phyloP scores from a whole-genome alignment of 2,888 invertebrate genomes.

The Pristionchus entomophagus region DNA sequence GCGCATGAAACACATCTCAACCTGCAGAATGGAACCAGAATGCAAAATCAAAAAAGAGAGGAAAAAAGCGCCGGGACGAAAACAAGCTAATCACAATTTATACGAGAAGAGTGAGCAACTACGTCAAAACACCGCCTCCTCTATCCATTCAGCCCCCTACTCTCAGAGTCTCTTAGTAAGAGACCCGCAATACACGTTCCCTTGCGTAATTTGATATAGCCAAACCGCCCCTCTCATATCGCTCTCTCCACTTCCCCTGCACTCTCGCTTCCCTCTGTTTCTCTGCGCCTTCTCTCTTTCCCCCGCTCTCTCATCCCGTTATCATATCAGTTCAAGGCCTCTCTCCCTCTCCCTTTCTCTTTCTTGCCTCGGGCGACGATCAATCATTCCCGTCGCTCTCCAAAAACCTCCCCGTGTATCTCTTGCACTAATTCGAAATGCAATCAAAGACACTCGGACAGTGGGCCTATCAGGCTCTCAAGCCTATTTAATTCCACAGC shows the following conservation, averaged over 20 bases:
- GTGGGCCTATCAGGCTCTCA: too few species aligned
- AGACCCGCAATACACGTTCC: background rate
- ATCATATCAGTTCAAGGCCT: slow-evolving; percentile 43
- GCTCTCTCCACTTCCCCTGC: background rate
- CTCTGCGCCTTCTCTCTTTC: background rate
- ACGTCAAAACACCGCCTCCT: background rate
- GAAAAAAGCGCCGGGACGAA: background rate
- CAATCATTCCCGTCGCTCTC: slow-evolving; percentile 21
- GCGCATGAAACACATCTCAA: background rate
- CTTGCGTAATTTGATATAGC: slow-evolving; percentile 33
- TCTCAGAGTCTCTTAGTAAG: background rate
- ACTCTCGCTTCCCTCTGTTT: background rate
- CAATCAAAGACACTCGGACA: background rate
- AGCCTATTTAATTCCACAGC: too few species aligned
- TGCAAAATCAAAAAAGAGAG: background rate
- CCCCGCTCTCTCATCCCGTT: background rate
- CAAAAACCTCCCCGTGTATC: background rate
- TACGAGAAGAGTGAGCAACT: background rate
- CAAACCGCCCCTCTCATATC: slow-evolving; percentile 20
- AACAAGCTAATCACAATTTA: slow-evolving; percentile 12
- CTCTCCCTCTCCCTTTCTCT: background rate
- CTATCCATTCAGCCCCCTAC: background rate
- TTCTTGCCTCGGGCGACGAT: slow-evolving; percentile 2
- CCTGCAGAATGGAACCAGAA: too few species aligned
- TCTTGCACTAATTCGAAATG: slow-evolving; percentile 38